These are phyloP conservation scores for Trichomycterus rosablanca DNA, from an alignment of 2,113 vertebrate species.

Conservation along the genomic window DNA sequence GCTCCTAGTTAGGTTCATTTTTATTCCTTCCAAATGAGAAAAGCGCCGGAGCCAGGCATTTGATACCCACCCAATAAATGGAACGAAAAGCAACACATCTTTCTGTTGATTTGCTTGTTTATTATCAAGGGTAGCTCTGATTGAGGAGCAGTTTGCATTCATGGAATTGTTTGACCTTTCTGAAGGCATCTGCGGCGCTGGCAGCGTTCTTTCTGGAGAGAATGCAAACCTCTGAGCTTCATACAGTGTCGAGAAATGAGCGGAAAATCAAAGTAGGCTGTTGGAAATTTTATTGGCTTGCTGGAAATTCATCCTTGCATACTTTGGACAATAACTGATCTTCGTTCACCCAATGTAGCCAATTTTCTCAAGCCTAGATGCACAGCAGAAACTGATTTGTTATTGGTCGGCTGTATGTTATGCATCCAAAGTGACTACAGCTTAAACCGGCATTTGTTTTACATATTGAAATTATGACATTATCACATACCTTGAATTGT, in stretches of 20 bases:
- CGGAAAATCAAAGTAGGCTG: constrained; percentile 49
- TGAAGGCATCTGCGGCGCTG: constrained; percentile 63
- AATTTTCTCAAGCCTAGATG: constrained; percentile 44
- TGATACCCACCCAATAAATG: constrained; percentile 49
- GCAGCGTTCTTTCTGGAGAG: constrained; percentile 48
- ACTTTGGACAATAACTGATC: constrained; percentile 45
- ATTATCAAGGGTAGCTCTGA: constrained; percentile 56
- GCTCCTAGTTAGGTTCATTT: constrained; percentile 55
- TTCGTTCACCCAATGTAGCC: constrained; percentile 38
- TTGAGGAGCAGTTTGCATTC: constrained; percentile 59
- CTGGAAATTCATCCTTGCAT: constrained; percentile 29
- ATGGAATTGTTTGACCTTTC: constrained; percentile 72
- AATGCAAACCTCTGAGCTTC: constrained; percentile 59
- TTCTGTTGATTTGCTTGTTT: constrained; percentile 64
- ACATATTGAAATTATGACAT: too few relatives aligned
- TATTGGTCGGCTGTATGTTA: constrained; percentile 31
- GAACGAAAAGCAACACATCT: constrained; percentile 65
- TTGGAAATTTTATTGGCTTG: constrained; percentile 44
- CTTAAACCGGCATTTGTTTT: too few relatives aligned
- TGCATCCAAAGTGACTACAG: constrained; percentile 43
- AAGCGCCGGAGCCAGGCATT: constrained; percentile 51
- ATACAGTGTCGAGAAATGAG: constrained; percentile 65
- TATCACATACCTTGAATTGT: too few relatives aligned
- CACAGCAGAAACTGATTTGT: constrained; percentile 29
- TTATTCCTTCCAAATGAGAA: constrained; percentile 58